Percentiles rank a stretch among this genome's conserved stretches.
Conservation (phyloP, 2,888 invertebrate species). For the Exephanes ischioxanthus region DNA sequence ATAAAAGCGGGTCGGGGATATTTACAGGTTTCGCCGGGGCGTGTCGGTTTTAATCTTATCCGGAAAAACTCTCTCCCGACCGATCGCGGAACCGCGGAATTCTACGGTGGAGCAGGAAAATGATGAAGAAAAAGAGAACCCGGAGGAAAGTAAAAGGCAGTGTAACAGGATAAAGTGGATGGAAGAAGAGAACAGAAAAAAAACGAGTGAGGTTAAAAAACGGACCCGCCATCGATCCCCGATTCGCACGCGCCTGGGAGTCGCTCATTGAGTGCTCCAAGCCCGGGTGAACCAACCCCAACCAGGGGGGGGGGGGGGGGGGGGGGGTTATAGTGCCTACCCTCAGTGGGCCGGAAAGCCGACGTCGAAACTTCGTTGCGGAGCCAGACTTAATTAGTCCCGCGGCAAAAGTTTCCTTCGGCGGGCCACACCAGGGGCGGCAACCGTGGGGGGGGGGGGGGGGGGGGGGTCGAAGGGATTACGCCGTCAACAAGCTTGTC, state of each 20-base stretch:
- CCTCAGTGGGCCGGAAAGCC: slow-evolving; percentile 63
- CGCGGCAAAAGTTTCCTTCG: slow-evolving; percentile 75
- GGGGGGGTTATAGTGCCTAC: slow-evolving; percentile 39
- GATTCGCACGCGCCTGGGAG: slow-evolving; percentile 40
- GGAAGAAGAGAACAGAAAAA: background rate
- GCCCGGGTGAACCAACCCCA: background rate
- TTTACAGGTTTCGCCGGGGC: slow-evolving; percentile 33
- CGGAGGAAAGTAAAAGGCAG: background rate
- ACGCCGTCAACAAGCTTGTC: slow-evolving; percentile 78
- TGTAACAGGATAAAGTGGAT: background rate
- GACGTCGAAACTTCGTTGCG: slow-evolving; percentile 72
- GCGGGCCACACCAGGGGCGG: slow-evolving; percentile 4
- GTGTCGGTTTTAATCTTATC: slow-evolving; percentile 47
- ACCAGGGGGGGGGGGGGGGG: background rate
- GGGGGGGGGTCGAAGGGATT: slow-evolving; percentile 67
- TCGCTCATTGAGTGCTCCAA: slow-evolving; percentile 41
- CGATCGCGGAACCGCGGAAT: slow-evolving; percentile 12
- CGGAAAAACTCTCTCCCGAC: slow-evolving; percentile 1
- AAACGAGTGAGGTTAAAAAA: slow-evolving; percentile 22
- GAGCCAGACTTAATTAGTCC: slow-evolving; percentile 78
- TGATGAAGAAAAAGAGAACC: background rate
- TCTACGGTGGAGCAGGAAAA: background rate
- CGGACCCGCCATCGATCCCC: slow-evolving; percentile 44
- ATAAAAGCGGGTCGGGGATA: slow-evolving; percentile 30
- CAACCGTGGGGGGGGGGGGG: background rate